These are phyloP conservation scores for Phyllostomus discolor DNA, from an alignment of 2,113 vertebrate genomes.

Conservation along the genomic window DNA sequence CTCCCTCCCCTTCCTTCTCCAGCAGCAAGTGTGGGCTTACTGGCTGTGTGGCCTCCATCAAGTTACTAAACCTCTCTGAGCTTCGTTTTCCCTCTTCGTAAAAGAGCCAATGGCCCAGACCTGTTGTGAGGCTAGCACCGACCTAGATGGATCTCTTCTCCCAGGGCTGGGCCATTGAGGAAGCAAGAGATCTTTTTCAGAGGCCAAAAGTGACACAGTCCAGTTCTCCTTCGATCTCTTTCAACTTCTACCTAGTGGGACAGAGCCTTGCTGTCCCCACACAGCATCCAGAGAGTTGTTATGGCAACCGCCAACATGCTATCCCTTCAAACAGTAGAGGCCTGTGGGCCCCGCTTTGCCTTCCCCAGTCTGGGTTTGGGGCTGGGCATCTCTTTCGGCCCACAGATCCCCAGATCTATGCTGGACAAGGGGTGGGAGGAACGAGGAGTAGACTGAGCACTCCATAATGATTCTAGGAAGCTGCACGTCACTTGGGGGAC, in stretches of 20 bases:
- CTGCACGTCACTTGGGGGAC: background rate
- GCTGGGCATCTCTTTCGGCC: background rate
- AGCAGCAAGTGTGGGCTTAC: accelerated
- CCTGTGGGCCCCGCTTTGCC: background rate
- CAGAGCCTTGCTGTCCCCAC: background rate
- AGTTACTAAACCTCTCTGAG: background rate
- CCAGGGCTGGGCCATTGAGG: background rate
- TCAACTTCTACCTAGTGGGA: background rate
- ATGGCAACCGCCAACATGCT: background rate
- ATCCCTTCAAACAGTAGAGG: no score
- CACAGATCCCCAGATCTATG: background rate
- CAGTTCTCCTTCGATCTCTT: background rate
- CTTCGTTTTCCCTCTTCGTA: background rate
- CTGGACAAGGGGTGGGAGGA: accelerated
- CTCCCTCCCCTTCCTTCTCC: background rate
- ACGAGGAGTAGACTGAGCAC: background rate
- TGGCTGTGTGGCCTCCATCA: background rate
- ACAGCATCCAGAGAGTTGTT: background rate
- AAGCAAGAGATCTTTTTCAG: background rate
- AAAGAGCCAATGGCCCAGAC: background rate
- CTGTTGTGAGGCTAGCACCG: background rate
- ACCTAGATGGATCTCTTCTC: background rate
- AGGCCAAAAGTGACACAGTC: background rate
- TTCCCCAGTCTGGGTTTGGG: background rate
- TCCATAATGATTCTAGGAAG: background rate